phyloP scores from a whole-genome alignment of 1,140 invertebrate genomes.

The Drosophila kurseongensis region DNA sequence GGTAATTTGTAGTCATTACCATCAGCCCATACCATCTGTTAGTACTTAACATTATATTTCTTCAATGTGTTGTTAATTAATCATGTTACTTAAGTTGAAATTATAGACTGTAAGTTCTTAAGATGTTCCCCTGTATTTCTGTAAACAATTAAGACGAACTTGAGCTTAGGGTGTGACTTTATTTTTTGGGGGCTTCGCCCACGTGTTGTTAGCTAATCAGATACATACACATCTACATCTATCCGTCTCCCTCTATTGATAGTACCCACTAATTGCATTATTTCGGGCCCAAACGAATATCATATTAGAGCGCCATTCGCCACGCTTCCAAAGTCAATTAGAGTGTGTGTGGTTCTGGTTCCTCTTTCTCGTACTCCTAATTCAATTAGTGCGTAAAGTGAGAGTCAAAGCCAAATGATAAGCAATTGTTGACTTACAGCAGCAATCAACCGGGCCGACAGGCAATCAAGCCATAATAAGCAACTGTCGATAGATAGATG shows the following conservation, averaged over 20 bases:
- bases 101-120: not conserved
- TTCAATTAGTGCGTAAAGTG: slow-evolving; percentile 74
- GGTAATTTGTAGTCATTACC: not conserved
- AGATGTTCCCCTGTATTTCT: slow-evolving; percentile 5
- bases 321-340: slow-evolving; percentile 55
- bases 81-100: not conserved
- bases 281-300: slow-evolving; percentile 34
- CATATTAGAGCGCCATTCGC: slow-evolving; percentile 49
- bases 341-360: slow-evolving; percentile 23
- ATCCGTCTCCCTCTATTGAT: slow-evolving; percentile 6
- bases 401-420: slow-evolving; percentile 56
- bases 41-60: no score
- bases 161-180: slow-evolving; percentile 20
- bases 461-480: slow-evolving; percentile 56
- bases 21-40: no score
- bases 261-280: slow-evolving; percentile 50
- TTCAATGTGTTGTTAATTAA: no score
- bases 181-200: slow-evolving; percentile 24
- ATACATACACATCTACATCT: not conserved
- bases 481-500: slow-evolving; percentile 27
- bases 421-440: slow-evolving; percentile 42
- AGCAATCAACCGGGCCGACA: slow-evolving; percentile 43
- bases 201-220: slow-evolving; percentile 15
- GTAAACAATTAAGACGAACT: slow-evolving; percentile 12
- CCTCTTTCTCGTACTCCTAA: slow-evolving; percentile 31